These are phyloP conservation scores for Cerastis leucographa DNA, from an alignment of 2,888 invertebrate species.

Conservation along the genomic window DNA sequence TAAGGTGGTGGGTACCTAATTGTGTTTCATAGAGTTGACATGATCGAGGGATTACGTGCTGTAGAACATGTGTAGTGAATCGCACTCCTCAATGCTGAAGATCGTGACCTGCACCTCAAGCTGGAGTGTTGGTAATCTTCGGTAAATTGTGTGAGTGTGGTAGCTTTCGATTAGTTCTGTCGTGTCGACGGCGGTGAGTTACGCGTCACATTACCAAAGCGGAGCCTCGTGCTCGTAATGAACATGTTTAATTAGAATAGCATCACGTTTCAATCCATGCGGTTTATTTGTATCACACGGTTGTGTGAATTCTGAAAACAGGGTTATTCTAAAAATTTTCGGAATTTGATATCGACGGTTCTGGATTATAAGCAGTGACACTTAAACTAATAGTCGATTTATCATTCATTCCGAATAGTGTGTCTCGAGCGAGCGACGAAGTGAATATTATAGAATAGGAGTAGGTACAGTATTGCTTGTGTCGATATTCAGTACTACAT, in stretches of 20 bases:
- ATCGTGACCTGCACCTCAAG: slow-evolving; percentile 52
- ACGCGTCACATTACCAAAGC: slow-evolving; percentile 37
- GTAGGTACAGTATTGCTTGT: slow-evolving; percentile 1
- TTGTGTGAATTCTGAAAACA: neutral
- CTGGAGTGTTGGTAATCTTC: slow-evolving; percentile 23
- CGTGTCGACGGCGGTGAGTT: slow-evolving; percentile 17
- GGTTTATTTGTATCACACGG: slow-evolving; percentile 15
- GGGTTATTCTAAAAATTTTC: slow-evolving; percentile 1
- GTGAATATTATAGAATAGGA: slow-evolving; percentile 2
- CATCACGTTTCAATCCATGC: slow-evolving; percentile 38
- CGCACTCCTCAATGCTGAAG: slow-evolving; percentile 13
- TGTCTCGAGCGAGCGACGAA: neutral
- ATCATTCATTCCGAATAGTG: neutral
- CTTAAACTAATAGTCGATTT: neutral
- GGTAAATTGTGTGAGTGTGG: slow-evolving; percentile 28
- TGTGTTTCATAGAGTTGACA: slow-evolving; percentile 32
- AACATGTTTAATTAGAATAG: slow-evolving; percentile 49
- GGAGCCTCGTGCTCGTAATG: slow-evolving; percentile 19
- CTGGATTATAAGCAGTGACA: neutral
- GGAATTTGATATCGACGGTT: neutral
- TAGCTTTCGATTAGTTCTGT: slow-evolving; percentile 24
- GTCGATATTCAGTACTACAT: slow-evolving; percentile 23
- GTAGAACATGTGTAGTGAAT: slow-evolving; percentile 16
- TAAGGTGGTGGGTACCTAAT: slow-evolving; percentile 16
- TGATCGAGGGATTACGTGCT: slow-evolving; percentile 28